A percentile compares a stretch with the other conserved stretches of the same genome.
phyloP scores from a whole-genome alignment of 2,888 invertebrate species.

The Eurytoma adleriae region DNA sequence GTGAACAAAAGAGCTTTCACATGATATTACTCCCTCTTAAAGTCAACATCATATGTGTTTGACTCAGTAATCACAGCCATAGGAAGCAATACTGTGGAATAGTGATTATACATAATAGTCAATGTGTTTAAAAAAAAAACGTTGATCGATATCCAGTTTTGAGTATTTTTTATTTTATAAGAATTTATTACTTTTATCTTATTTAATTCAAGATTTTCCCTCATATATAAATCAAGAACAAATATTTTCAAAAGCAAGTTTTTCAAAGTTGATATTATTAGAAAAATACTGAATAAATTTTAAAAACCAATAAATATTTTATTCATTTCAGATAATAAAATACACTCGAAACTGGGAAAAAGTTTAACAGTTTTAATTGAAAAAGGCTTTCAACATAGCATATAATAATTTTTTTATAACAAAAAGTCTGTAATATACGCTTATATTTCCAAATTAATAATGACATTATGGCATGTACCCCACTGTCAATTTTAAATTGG shows the following conservation, averaged over 20 bases:
- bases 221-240: not conserved
- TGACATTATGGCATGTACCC: constrained; percentile 43
- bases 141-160: constrained; percentile 20
- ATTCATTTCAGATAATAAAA: constrained; percentile 21
- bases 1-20: constrained; percentile 72
- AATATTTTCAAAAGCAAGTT: not conserved
- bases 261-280: not conserved
- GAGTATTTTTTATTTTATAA: constrained; percentile 27
- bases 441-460: constrained; percentile 44
- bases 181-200: not conserved
- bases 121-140: constrained; percentile 38
- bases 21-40: constrained; percentile 74
- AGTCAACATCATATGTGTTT: constrained; percentile 73
- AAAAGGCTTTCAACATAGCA: constrained; percentile 35
- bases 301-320: not conserved
- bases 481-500: constrained; percentile 40
- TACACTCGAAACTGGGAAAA: constrained; percentile 17
- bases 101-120: constrained; percentile 44
- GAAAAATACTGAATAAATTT: not conserved
- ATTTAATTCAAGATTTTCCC: not conserved
- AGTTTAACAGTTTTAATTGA: constrained; percentile 41
- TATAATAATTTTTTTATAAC: constrained; percentile 47
- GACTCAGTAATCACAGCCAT: constrained; percentile 74
- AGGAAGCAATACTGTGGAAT: constrained; percentile 73
- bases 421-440: constrained; percentile 40